Base-by-base conservation (phyloP, 2,888 invertebrate genomes). In the Mellilla xanthometata region DNA sequence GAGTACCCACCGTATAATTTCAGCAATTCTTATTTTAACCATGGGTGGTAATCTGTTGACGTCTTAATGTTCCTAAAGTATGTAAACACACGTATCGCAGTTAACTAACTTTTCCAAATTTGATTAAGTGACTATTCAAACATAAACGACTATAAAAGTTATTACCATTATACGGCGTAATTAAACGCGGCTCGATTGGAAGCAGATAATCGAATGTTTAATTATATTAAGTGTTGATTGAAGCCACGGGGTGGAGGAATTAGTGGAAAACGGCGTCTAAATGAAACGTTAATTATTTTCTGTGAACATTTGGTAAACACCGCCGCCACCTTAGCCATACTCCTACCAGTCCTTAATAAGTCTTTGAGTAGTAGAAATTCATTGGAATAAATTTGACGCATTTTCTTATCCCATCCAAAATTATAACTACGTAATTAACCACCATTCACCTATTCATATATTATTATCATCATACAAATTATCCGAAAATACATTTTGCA, bases 1-100 rank as follows among this genome's bases (percentile, higher is more conserved):
- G 69, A 68, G 64, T 62, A 72, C 72, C 71, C 61, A 65, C 62
- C 68, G 72, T 81, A 80, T 83, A 76, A 84, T 85, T 83, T 84
- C 79, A 76, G 79, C 77, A 58, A 75, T 79, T 81, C 78, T 76
- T 81, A 70, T 72, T 67, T 61, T 55, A 67, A 68, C 55, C 73
- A 73, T 79, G 82, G 82, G 82, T 81, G 83, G 81, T 68, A 62
- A 62, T 58, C 62, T 67, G 52, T 64, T 68, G 73, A 80, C 65
- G 69, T 69, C 74, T 77, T 68, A 61, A 74, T 2, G 24, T 24
- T 7, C 24, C 3, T 19, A 3, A 19, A 6, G 6, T 75, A 19
- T 19, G 28, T 36, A 22, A 28, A 15, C 3, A 68, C 52, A 59
- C 53, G 57, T 66, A 59, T 58, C 58, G 31, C 45, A 26, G 50